Base-by-base conservation (phyloP, 2,113 vertebrate species). In the Apteryx mantelli region DNA sequence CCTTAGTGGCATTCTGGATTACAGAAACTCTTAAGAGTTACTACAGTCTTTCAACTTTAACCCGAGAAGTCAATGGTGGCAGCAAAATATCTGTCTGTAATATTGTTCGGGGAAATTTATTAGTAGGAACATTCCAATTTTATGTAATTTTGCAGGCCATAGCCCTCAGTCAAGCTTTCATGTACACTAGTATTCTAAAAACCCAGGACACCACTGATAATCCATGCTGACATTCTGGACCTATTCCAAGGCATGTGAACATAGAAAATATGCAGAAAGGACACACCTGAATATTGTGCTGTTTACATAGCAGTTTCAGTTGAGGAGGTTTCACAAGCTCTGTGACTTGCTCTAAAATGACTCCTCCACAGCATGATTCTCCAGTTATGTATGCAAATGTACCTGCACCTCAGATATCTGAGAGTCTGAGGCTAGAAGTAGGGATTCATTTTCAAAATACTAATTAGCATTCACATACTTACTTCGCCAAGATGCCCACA, bases 401-500 rank as follows among this genome's bases (percentile, higher is more conserved):
- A 79, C 16, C 65, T n/a, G n/a, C 15, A 34, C 69, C 30, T 77
- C 3, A 3, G 20, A 16, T 1, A 55, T 13, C n/a, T 3, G 0
- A 70, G 63, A 71, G 52, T 15, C 30, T 81, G 52, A 83, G 50
- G 40, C 68, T 34, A 90, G 76, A 63, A 75, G 44, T 17, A 77
- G 85, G 61, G 77, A 50, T 53, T 58, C 2, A 0, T 91, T 88
- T 58, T 44, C 75, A 91, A 80, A 65, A 78, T 13, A 60, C 52
- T 38, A 28, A 64, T 65, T 69, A 75, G 63, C 81, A 68, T 80
- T 91, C 71, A 38, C 84, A 75, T 89, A 99, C 99, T 98, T 98
- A 99, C 99, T 98, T 99, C 53, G 98, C 90, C 96, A 99, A 97
- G 98, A 99, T 99, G 83, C 98, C 99, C 91, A 99, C 48, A 21